phyloP scores from a whole-genome alignment of 1,140 invertebrate species.

The Prorops nasuta region DNA sequence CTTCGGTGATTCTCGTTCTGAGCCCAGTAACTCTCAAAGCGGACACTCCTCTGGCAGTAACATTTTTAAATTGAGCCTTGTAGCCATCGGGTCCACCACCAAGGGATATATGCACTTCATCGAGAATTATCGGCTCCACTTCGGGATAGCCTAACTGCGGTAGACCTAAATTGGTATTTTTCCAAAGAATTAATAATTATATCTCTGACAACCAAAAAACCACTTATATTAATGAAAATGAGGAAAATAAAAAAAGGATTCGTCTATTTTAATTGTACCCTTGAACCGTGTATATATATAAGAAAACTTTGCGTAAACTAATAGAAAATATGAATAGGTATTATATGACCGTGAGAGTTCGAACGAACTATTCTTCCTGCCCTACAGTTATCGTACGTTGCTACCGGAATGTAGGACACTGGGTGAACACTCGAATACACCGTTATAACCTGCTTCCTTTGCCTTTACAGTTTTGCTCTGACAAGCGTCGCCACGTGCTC shows the following conservation, averaged over 20 bases:
- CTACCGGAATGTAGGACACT: slow-evolving; percentile 52
- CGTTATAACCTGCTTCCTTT: slow-evolving; percentile 48
- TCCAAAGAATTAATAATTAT: too few species aligned
- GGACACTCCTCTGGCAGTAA: slow-evolving; percentile 75
- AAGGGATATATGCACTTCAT: slow-evolving; percentile 75
- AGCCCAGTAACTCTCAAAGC: slow-evolving; percentile 73
- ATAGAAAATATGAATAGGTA: too few species aligned
- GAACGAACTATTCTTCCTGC: too few species aligned
- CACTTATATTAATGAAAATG: not conserved
- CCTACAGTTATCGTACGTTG: too few species aligned
- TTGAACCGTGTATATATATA: too few species aligned
- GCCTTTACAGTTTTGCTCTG: slow-evolving; percentile 8
- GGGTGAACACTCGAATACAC: slow-evolving; percentile 49
- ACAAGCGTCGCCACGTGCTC: slow-evolving; percentile 18
- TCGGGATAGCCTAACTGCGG: slow-evolving; percentile 52
- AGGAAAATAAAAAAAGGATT: not conserved
- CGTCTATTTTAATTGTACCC: too few species aligned
- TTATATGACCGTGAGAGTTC: too few species aligned
- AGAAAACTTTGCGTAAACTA: too few species aligned
- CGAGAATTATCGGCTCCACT: slow-evolving; percentile 74
- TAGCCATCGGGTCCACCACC: slow-evolving; percentile 77
- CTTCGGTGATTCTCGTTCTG: slow-evolving; percentile 56
- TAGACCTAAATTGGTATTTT: slow-evolving; percentile 44
- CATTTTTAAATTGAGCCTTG: slow-evolving; percentile 72
- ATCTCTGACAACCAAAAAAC: too few species aligned